phyloP scores from a whole-genome alignment of 2,888 invertebrate species.

The Baccha elongata region DNA sequence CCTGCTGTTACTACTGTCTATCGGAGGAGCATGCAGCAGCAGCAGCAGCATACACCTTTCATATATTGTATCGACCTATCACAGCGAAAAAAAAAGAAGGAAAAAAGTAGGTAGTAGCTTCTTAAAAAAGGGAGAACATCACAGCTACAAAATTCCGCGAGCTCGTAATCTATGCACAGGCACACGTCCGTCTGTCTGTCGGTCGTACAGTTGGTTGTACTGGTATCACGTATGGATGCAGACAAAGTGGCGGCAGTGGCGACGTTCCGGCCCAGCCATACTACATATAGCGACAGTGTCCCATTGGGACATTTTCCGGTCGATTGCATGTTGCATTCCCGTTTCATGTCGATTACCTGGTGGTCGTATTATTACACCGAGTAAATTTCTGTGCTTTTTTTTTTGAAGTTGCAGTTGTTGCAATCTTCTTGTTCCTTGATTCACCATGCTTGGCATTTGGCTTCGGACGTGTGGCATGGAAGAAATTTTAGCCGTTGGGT shows the following conservation, averaged over 20 bases:
- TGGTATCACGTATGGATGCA: slow-evolving; percentile 30
- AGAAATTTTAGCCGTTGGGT: slow-evolving; percentile 40
- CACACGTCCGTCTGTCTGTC: slow-evolving; percentile 20
- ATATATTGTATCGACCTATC: background rate
- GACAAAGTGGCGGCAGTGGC: slow-evolving; percentile 34
- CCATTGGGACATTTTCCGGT: slow-evolving; percentile 69
- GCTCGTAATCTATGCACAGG: slow-evolving; percentile 28
- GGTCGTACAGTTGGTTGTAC: background rate
- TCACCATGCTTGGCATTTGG: slow-evolving; percentile 61
- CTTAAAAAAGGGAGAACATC: background rate
- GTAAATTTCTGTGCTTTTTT: slow-evolving; percentile 12
- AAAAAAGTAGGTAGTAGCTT: background rate
- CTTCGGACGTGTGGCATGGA: slow-evolving; percentile 36
- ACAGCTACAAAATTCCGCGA: slow-evolving; percentile 22
- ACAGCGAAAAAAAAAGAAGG: background rate
- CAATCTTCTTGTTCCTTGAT: slow-evolving; percentile 44
- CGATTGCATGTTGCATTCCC: slow-evolving; percentile 73
- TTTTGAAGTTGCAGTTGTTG: background rate
- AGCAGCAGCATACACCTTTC: slow-evolving; percentile 1
- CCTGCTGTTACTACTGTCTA: too few species aligned
- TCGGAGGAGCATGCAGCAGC: background rate
- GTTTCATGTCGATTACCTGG: slow-evolving; percentile 74
- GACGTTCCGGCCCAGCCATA: slow-evolving; percentile 40
- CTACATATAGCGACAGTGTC: slow-evolving; percentile 48
- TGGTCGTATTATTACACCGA: slow-evolving; percentile 65